phyloP scores from a whole-genome alignment of 2,797 vertebrate species.

The Sebastes goodei region DNA sequence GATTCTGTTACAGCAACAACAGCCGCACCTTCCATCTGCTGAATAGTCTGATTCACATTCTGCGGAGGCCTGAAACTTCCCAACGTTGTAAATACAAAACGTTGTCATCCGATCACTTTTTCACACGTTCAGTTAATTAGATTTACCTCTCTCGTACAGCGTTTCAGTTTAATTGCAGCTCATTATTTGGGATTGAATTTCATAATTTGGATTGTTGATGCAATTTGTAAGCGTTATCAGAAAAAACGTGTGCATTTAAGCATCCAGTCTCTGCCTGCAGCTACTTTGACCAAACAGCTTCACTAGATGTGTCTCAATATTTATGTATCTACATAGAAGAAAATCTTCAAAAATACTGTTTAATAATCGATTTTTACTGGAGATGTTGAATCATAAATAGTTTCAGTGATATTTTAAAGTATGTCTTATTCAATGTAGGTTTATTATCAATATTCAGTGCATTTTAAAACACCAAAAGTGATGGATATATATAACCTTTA shows the following conservation, averaged over 20 bases:
- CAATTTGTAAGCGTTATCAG: conserved; percentile 15
- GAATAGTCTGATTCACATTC: conserved; percentile 54
- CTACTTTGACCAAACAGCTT: conserved; percentile 21
- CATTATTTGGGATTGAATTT: conserved; percentile 38
- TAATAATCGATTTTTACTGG: background rate
- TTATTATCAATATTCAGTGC: background rate
- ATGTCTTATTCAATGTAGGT: background rate
- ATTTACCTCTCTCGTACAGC: conserved; percentile 26
- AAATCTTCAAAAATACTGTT: background rate
- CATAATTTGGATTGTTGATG: conserved; percentile 29
- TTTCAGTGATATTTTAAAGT: background rate
- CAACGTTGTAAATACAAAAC: conserved; percentile 29
- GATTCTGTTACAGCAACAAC: conserved; percentile 66
- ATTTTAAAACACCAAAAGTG: background rate
- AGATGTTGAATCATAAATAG: background rate
- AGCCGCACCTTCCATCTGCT: conserved; percentile 64
- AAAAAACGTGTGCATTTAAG: background rate
- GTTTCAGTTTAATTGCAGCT: conserved; percentile 38
- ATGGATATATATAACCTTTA: background rate
- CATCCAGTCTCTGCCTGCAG: background rate
- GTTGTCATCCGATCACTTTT: conserved; percentile 46
- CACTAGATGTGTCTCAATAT: conserved; percentile 3
- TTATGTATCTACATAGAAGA: background rate
- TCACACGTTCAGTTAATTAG: conserved; percentile 26
- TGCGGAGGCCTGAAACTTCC: conserved; percentile 47